Conservation (phyloP, 2,888 invertebrate species). For the Masnerella sp. region DNA sequence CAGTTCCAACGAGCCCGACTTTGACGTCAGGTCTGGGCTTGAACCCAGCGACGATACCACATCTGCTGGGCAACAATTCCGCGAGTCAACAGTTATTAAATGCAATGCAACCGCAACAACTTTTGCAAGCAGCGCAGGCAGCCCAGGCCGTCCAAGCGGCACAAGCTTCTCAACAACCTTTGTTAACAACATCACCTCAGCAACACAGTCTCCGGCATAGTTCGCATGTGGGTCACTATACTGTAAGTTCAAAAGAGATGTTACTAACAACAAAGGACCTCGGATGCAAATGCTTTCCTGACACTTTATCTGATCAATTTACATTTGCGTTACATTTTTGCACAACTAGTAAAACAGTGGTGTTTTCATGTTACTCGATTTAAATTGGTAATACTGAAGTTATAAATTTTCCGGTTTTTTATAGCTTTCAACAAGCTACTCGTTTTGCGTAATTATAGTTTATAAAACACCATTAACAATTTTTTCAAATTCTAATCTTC, state of each 20-base stretch:
- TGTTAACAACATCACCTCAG: slow-evolving; percentile 74
- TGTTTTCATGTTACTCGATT: no score
- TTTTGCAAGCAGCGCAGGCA: slow-evolving; percentile 75
- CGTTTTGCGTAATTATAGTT: no score
- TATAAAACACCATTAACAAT: no score
- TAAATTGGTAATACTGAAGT: no score
- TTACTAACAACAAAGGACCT: not conserved
- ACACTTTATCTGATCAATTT: no score
- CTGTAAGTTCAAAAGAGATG: slow-evolving; percentile 65
- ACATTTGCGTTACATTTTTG: no score
- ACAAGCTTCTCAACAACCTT: slow-evolving; percentile 71
- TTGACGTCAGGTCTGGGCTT: slow-evolving; percentile 83
- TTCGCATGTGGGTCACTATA: slow-evolving; percentile 75
- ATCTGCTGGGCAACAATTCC: slow-evolving; percentile 85
- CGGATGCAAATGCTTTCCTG: no score
- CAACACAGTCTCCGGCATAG: slow-evolving; percentile 74
- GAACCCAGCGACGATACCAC: slow-evolving; percentile 84
- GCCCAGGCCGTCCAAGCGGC: slow-evolving; percentile 69
- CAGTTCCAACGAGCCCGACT: slow-evolving; percentile 82
- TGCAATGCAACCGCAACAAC: slow-evolving; percentile 85
- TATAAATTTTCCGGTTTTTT: no score
- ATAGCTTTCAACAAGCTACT: no score
- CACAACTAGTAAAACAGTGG: no score
- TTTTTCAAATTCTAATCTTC: no score
- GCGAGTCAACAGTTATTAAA: slow-evolving; percentile 87